Evolutionary conservation across 2,888 invertebrate species (phyloP), one percentile per base, ranked within the genome.

Genomic region (Gymnosoma rotundatum): DNA sequence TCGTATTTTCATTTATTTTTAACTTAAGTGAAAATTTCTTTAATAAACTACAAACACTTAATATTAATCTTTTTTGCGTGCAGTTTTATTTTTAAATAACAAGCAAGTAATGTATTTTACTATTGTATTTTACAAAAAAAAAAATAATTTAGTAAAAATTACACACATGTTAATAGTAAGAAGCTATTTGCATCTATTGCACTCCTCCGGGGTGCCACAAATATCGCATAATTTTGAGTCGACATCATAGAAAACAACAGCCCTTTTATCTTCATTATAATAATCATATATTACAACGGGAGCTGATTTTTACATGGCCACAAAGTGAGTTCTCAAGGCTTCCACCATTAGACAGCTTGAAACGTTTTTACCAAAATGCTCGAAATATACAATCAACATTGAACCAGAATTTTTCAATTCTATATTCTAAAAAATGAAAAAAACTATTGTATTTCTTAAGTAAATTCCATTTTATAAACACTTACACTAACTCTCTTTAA

Each of bases 241-340:
- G 56, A 90, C 84, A 14, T 88, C 86, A 86, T 92, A 90, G 72
- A 88, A 91, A 3, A 88, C 88, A 25, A 90, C 90, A 20, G 89
- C 90, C 79, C 89, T 90, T 80, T 90, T 89, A 38, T 87, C 96
- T 86, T 96, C 96, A 91, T 98, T 98, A 89, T 98, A 98, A 88
- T 98, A 97, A 91, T 99, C 98, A 87, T 95, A 96, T 67, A 98
- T 94, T 36, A 95, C 94, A 87, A 98, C 96, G 87, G 96, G 94
- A 25, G 96, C 97, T 20, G 98, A 96, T 82, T 96, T 96, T 89
- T 98, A 97, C 64, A 96, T 94, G 1, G 97, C 97, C 7, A 97
- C 96, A 89, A 96, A 95, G 90, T 97, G 95, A 0, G 96, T 95
- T 87, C 96, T 94, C 89, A 95, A 96, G 10, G 97, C 97, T 1